Base-by-base conservation (phyloP, 35 echinoderm and acorn worm species). In the Acanthaster planci region DNA sequence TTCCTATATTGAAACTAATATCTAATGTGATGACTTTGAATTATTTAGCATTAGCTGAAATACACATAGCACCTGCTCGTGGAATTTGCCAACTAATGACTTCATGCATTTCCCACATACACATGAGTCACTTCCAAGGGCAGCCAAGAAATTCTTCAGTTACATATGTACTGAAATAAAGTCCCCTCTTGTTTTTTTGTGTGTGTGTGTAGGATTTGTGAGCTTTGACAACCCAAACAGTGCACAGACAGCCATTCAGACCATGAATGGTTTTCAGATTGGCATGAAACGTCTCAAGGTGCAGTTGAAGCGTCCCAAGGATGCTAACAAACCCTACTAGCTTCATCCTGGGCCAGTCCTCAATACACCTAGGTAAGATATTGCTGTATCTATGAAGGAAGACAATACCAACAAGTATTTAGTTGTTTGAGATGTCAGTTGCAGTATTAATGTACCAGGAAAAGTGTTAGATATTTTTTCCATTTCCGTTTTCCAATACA, bases 201-300 rank as follows among this genome's bases (percentile, higher is more conserved):
- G n/a, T 47, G 42, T 72, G 23, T 26, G 1, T 72, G 29, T 76
- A 97, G 94, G 94, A 22, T 97, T 97, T 93, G 94, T 97, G 76
- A 97, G 94, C 84, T 97, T 93, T 90, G 94, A 97, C 77, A 91
- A 92, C 64, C 90, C 95, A 23, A 19, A 51, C n/a, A 87, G 91
- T 78, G 95, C 95, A 50, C 95, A 97, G 80, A 81, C 92, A 40
- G 95, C 95, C 64, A 97, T 97, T 60, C 89, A 92, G 55, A 85
- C 91, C 18, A 97, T 97, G 95, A 97, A 97, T 79, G 95, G 95
- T 21, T 97, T 97, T 76, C 91, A 92, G 37, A 93, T 97, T 44
- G 95, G 95, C 27, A 93, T 86, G 77, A 97, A 97, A 77, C 87
- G 95, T 51, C 85, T 97, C 54, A 97, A 97, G 79, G 95, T 97